Evolutionary conservation across 2,797 vertebrate species (phyloP), one percentile per base, ranked within the genome.

Genomic region (Dryobates pubescens): DNA sequence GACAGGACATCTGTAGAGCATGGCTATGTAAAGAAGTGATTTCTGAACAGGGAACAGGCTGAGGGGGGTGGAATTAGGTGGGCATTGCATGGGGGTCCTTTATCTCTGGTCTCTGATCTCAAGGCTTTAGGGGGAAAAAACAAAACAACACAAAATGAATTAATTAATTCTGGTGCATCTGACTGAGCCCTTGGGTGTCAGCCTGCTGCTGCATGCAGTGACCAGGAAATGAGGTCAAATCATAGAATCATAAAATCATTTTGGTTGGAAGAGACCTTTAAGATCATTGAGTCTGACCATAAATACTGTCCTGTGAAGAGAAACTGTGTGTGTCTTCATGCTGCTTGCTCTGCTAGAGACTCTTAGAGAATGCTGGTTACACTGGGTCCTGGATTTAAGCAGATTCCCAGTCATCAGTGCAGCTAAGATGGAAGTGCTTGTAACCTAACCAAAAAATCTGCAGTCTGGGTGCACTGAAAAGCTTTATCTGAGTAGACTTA

Each of bases 401-500:
- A 58, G 62, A 30, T 89, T 88, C 76, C 58, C 34, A 43, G 45
- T 75, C 20, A 1, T 91, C 69, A 82, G 0, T 41, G 29, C 61
- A 86, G 24, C 71, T 65, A 34, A 79, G 88, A 64, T 82, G 65
- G 58, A 83, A 77, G 58, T 69, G 53, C 77, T 93, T 84, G 68
- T 58, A 90, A 59, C 41, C 13, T 64, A 79, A 84, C 86, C 65
- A 38, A 56, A 82, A 91, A 82, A 81, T 56, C 49, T 3, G 3
- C 69, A 82, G 81, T 63, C 56, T 71, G 26, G 65, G 29, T 57
- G 26, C 80, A 43, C 91, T 77, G 82, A 86, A 82, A 89, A 41
- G 65, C 51, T 94, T 92, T 84, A 68, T 86, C 88, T 84, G 71
- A 84, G 75, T 7, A 82, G 77, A 58, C 72, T 76, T 62, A 19